Evolutionary conservation across 2,113 vertebrate species (phyloP), one percentile per base, ranked within the genome.

Genomic region (Morone chrysops): DNA sequence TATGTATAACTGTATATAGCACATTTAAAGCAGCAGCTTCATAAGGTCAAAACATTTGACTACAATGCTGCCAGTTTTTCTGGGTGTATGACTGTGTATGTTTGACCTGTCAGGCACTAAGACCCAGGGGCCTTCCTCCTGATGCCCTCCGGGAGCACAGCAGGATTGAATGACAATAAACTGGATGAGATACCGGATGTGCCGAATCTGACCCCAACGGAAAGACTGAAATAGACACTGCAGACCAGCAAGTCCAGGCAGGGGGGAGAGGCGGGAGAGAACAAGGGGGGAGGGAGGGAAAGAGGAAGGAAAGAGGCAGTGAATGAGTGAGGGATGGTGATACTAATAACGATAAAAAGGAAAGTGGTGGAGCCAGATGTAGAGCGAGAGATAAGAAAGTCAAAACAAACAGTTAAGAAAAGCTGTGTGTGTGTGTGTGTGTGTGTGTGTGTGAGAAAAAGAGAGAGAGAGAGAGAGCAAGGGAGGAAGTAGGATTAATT

Each of bases 161-260:
- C 84, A 59, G 89, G 88, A 94, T 94, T 93, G 93, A 94, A 95
- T 94, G 91, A 94, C 92, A 96, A 95, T 91, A 95, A 96, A 96
- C 91, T 95, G 94, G 95, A 96, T 96, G 95, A 95, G 93, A 95
- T 95, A 95, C 92, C 92, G 94, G 95, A 95, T 92, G 90, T 94
- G 93, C 94, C 88, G 94, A 96, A 96, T 96, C 92, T 87, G 89
- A 96, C 94, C 94, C 94, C 92, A 92, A 92, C 94, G 94, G 93
- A 96, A 95, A 93, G 95, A 96, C 94, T 95, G 93, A 96, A 97
- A 96, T 95, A 96, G 95, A 96, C 93, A 95, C 89, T 94, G 92
- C 90, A 94, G 87, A 88, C 90, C 90, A 93, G 93, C 84, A 81
- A 92, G 91, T 92, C 91, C 78, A 84, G 84, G 92, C 93, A 60